Evolutionary conservation across 2,797 vertebrate species (phyloP).

Genomic region (Leucoraja ocellata): DNA sequence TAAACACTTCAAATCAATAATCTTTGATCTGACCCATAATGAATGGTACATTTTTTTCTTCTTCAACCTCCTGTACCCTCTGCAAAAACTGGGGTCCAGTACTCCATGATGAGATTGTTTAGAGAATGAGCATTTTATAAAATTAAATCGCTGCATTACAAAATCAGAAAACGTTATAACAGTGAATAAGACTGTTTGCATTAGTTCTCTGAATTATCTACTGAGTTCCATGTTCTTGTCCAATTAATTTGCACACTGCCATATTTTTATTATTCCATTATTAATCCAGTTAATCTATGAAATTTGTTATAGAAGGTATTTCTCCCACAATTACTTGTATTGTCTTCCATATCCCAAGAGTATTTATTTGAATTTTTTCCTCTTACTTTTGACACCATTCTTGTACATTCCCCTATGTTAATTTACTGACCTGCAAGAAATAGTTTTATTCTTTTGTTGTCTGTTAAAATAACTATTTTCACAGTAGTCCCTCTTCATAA

Average conservation of each 20-base stretch:
- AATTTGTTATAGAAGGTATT: not conserved
- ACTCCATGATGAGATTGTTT: not conserved
- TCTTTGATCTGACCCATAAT: too few relatives aligned
- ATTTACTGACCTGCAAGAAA: too few relatives aligned
- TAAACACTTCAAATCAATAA: too few relatives aligned
- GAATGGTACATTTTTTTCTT: not conserved
- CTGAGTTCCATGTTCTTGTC: not conserved
- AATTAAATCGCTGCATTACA: not conserved
- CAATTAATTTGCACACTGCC: too few relatives aligned
- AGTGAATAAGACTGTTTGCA: not conserved
- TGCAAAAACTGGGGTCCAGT: not conserved
- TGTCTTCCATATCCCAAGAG: not conserved
- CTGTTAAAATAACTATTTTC: not conserved
- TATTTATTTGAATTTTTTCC: not conserved
- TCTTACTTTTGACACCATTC: not conserved
- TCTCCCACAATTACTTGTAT: not conserved
- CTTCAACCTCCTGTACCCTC: not conserved
- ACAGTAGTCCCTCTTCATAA: not conserved
- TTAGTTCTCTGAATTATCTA: not conserved
- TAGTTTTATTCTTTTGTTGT: not conserved
- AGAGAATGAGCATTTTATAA: not conserved
- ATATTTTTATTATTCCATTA: not conserved
- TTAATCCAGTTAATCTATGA: not conserved
- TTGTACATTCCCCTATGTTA: not conserved
- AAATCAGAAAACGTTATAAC: not conserved